phyloP scores from a whole-genome alignment of 2,797 vertebrate genomes.

The Macropodus opercularis region DNA sequence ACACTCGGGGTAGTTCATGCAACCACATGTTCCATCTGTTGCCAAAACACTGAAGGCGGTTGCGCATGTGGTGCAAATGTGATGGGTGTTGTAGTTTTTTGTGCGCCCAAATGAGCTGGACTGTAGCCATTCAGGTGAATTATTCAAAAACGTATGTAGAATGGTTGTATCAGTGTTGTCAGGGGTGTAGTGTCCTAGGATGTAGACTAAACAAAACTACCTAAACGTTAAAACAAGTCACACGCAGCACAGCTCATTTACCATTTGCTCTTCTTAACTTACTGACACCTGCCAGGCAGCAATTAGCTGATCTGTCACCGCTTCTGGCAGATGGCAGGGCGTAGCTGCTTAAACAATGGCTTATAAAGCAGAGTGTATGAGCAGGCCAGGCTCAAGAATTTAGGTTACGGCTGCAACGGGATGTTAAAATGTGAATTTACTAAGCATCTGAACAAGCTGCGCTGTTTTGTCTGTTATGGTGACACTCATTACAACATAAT shows the following conservation, averaged over 20 bases:
- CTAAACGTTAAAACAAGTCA: constrained; percentile 3
- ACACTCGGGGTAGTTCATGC: background rate
- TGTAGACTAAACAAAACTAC: background rate
- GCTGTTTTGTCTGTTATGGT: constrained; percentile 3
- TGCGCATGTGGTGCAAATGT: background rate
- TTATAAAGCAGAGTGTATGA: constrained; percentile 47
- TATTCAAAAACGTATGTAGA: background rate
- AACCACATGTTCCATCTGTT: constrained; percentile 33
- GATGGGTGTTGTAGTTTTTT: constrained; percentile 37
- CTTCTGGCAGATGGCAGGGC: constrained; percentile 69
- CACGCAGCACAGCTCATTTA: constrained; percentile 9
- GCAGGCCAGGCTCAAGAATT: constrained; percentile 16
- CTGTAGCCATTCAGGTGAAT: background rate
- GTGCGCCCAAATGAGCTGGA: background rate
- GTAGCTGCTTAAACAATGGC: constrained; percentile 66
- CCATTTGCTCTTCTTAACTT: constrained; percentile 51
- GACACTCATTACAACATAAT: background rate
- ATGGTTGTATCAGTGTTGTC: background rate
- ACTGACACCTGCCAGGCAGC: constrained; percentile 56
- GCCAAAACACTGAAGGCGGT: background rate
- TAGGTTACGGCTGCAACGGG: constrained; percentile 10
- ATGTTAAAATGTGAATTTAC: constrained; percentile 16
- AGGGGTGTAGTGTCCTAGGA: background rate
- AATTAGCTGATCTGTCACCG: constrained; percentile 53
- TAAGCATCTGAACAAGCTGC: background rate